Base-by-base conservation (phyloP, 1,140 invertebrate species). In the Aradophagus sp. region DNA sequence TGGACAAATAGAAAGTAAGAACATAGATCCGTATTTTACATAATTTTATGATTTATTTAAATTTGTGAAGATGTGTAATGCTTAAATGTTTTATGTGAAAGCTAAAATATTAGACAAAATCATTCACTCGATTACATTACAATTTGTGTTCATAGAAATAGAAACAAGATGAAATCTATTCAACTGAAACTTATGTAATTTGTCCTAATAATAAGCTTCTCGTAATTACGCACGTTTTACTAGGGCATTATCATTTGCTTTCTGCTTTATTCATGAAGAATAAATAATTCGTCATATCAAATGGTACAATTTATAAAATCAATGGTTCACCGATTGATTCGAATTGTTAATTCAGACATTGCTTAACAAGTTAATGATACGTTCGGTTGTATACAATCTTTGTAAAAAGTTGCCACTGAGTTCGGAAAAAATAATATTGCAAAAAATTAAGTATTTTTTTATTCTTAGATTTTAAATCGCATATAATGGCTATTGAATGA, bases 1-100 rank as follows among this genome's bases (percentile, higher is more conserved):
- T 71, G 80, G 76, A 80, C 68, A 55, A 63, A 41, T 73, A 81
- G 80, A 79, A 81, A 81, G 80, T 81, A 81, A 81, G 80, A 62
- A 68, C 29, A n/a, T n/a, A n/a, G n/a, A n/a, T n/a, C n/a, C n/a
- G n/a, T n/a, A n/a, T n/a, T n/a, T n/a, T n/a, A n/a, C n/a, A n/a
- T n/a, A n/a, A n/a, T n/a, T n/a, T n/a, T n/a, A n/a, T n/a, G n/a
- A n/a, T n/a, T n/a, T n/a, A n/a, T n/a, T n/a, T n/a, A n/a, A n/a
- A n/a, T n/a, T n/a, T n/a, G n/a, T n/a, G n/a, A n/a, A n/a, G n/a
- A n/a, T n/a, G n/a, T n/a, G n/a, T n/a, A n/a, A n/a, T n/a, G n/a
- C n/a, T n/a, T n/a, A n/a, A n/a, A n/a, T n/a, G n/a, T n/a, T n/a
- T n/a, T n/a, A n/a, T n/a, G n/a, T n/a, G n/a, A n/a, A n/a, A n/a